These are phyloP conservation scores for Odontocerum albicorne DNA, from an alignment of 2,888 invertebrate genomes.

Conservation along the genomic window DNA sequence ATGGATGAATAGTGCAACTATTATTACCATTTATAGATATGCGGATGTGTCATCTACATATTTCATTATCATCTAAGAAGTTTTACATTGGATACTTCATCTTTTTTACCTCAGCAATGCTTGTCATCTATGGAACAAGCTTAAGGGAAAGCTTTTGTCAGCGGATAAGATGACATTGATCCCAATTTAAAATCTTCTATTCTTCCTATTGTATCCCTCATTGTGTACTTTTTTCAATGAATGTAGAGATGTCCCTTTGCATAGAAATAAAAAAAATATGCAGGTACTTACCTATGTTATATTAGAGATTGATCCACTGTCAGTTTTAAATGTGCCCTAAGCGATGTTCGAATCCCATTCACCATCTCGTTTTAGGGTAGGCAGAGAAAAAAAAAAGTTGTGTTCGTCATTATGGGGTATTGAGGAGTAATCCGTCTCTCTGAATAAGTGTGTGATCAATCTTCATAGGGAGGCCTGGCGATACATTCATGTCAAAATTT, in stretches of 20 bases:
- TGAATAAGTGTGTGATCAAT: too few relatives aligned
- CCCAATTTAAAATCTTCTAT: slow-evolving; percentile 33
- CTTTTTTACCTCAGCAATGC: too few relatives aligned
- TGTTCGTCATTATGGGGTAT: slow-evolving; percentile 2
- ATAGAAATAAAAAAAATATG: not conserved
- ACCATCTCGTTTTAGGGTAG: not conserved
- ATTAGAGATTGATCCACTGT: too few relatives aligned
- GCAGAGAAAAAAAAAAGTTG: slow-evolving; percentile 4
- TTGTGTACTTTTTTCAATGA: slow-evolving; percentile 10
- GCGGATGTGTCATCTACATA: too few relatives aligned
- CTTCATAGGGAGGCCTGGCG: too few relatives aligned
- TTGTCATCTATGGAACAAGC: not conserved
- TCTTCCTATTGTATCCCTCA: slow-evolving; percentile 17
- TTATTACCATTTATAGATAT: too few relatives aligned
- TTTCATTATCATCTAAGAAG: too few relatives aligned
- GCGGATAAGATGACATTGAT: slow-evolving; percentile 33
- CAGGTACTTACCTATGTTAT: not conserved
- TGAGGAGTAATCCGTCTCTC: slow-evolving; percentile 2
- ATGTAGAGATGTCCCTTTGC: slow-evolving; percentile 2
- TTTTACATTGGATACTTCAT: too few relatives aligned
- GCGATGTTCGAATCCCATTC: slow-evolving; percentile 1
- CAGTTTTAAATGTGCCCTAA: too few relatives aligned
- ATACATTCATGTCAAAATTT: too few relatives aligned
- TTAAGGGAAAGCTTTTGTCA: slow-evolving; percentile 28
- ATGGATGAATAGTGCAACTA: too few relatives aligned